These are phyloP conservation scores for Melanaphis sacchari DNA, from an alignment of 1,140 invertebrate species.

Conservation along the genomic window DNA sequence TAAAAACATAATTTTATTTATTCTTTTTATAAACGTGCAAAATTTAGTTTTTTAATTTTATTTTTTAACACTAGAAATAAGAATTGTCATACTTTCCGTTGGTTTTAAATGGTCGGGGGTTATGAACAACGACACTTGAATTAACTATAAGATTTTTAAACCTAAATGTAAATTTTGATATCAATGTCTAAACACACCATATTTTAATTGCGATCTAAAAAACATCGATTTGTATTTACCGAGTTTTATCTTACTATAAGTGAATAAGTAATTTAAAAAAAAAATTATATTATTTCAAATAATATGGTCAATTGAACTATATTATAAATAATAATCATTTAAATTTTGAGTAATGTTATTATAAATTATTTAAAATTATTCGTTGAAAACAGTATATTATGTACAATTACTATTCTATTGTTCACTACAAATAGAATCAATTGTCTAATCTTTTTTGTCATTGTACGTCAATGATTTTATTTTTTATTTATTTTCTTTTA, in stretches of 20 bases:
- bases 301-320: not conserved
- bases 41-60: constrained; percentile 14
- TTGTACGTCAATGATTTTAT: not conserved
- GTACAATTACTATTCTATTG: not conserved
- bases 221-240: not conserved
- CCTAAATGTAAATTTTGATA: not conserved
- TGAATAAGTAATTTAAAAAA: not conserved
- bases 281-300: not conserved
- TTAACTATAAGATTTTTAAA: not conserved
- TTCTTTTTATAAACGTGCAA: not conserved
- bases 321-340: no score
- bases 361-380: no score
- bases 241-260: not conserved
- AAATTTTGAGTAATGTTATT: no score
- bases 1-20: constrained; percentile 23
- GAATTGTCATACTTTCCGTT: not conserved
- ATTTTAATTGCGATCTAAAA: not conserved
- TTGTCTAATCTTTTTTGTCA: not conserved
- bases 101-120: not conserved
- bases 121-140: not conserved
- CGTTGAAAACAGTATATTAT: no score
- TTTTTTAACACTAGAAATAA: not conserved
- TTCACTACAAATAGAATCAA: not conserved
- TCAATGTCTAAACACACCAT: not conserved
- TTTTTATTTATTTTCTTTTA: not conserved